Base-by-base conservation (phyloP, 2,113 vertebrate genomes). In the Varanus komodoensis region DNA sequence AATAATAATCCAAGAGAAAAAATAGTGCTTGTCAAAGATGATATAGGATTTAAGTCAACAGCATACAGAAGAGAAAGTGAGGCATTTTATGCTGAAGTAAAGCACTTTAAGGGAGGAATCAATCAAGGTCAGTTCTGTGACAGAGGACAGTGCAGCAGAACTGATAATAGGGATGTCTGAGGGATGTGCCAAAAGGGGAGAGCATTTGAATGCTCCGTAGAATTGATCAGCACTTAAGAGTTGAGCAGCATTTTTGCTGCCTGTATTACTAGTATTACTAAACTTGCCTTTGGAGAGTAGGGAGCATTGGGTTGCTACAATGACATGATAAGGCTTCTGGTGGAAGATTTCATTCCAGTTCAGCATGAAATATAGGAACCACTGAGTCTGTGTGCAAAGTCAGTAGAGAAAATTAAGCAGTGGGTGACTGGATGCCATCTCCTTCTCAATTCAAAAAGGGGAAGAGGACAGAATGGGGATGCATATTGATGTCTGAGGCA, bases 1-100 rank as follows among this genome's bases (percentile, higher is more conserved):
- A 82, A 89, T 82, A 83, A 75, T 44, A 69, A 48, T n/a, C 80
- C 57, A 67, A 71, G 64, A 71, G 32, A 52, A 78, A 89, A 85
- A 89, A 82, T 25, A 52, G 23, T 71, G 50, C 83, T 79, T 90
- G 89, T 86, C 89, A 86, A 80, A 85, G 83, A 85, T 85, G 82
- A 86, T 86, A 90, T 85, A 90, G 64, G 75, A 71, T 79, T 71
- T 79, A 79, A 89, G 83, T 90, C 82, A 90, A 90, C 89, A 90
- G 82, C n/a, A 32, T 25, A 71, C 15, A 57, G 83, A 90, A 90
- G 69, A 69, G 64, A 79, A 80, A 79, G 89, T 34, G 48, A 80
- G 61, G 57, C 38, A 78, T 85, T 89, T 90, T 86, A 80, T 90
- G 89, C 83, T 90, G 83, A 86, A 90, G 82, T 89, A 84, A 84